Evolutionary conservation across 2,797 vertebrate species (phyloP), one percentile per base, ranked within the genome.

Genomic region (Craterocephalus amniculus): DNA sequence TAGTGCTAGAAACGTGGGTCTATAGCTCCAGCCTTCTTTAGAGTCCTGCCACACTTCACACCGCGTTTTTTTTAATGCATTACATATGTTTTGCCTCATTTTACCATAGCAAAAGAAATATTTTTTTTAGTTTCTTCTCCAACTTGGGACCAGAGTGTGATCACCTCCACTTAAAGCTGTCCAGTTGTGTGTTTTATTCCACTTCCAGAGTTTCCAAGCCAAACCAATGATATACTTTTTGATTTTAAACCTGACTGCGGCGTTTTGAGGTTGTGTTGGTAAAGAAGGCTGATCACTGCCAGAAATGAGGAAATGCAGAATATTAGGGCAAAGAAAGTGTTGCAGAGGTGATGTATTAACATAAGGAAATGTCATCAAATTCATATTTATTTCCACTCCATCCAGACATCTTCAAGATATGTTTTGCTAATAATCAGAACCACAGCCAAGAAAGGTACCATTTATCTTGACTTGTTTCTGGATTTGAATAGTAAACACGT

Each of bases 261-360:
- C 14, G 18, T 29, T 14, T 8, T 20, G 35, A 2, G 3, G 18
- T 7, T 22, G 3, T 48, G 40, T 58, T 58, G 31, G 55, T 12
- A 16, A 29, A 52, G 18, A 31, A 16, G 34, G 20, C 52, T 34
- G 54, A n/a, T 52, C 26, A 6, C 24, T 38, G 31, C 45, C 9
- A 40, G 38, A 32, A 16, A 60, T 27, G 18, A 43, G 34, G 32
- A 72, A 65, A 61, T 60, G 3, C 12, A 10, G 58, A 73, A 66
- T 57, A 67, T 12, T 49, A 67, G 64, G 22, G 27, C 56, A n/a
- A n/a, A n/a, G n/a, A 34, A 0, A 45, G 48, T 58, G 29, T 40
- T 61, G 58, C 34, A 54, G 38, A 22, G 14, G 9, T 57, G 64
- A 67, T 48, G 32, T 67, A 14, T 16, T 4, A 55, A 27, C 45